Evolutionary conservation across 2,888 invertebrate genomes (phyloP).

Genomic region (Drosophila kanekoi): DNA sequence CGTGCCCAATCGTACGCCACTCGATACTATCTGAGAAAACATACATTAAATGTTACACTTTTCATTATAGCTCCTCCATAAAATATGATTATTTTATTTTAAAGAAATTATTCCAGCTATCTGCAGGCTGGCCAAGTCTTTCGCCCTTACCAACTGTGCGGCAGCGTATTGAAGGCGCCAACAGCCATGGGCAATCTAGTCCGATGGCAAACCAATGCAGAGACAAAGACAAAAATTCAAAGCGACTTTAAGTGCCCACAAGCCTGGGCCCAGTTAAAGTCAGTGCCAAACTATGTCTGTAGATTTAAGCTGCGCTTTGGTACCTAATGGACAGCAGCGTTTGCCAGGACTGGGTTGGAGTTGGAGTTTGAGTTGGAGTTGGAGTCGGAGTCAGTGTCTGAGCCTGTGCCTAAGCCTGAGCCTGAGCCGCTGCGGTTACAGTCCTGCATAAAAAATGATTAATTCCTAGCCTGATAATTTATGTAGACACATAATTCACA

Average conservation of each 20-base stretch:
- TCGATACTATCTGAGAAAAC: not conserved
- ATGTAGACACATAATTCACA: slow-evolving; percentile 83
- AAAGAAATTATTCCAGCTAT: not conserved
- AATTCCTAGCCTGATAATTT: slow-evolving; percentile 82
- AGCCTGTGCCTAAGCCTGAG: slow-evolving; percentile 22
- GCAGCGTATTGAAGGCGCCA: slow-evolving; percentile 44
- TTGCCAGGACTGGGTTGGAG: slow-evolving; percentile 28
- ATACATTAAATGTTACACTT: not conserved
- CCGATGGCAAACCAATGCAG: slow-evolving; percentile 23
- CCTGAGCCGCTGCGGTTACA: slow-evolving; percentile 31
- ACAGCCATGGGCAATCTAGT: slow-evolving; percentile 35
- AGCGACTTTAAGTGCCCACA: slow-evolving; percentile 71
- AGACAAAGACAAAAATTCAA: slow-evolving; percentile 66
- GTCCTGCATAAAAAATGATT: slow-evolving; percentile 82
- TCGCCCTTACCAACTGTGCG: slow-evolving; percentile 21
- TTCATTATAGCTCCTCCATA: slow-evolving; percentile 11
- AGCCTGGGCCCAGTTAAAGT: slow-evolving; percentile 37
- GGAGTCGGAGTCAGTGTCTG: slow-evolving; percentile 19
- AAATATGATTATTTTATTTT: slow-evolving; percentile 22
- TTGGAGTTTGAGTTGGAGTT: slow-evolving; percentile 3
- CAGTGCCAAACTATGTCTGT: slow-evolving; percentile 53
- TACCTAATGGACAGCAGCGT: slow-evolving; percentile 67
- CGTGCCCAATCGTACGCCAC: not conserved
- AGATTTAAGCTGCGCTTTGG: slow-evolving; percentile 47
- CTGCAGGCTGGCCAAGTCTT: not conserved